Evolutionary conservation across 2,113 vertebrate species (phyloP), one percentile per base, ranked within the genome.

Genomic region (Tychaedon coryphoeus): DNA sequence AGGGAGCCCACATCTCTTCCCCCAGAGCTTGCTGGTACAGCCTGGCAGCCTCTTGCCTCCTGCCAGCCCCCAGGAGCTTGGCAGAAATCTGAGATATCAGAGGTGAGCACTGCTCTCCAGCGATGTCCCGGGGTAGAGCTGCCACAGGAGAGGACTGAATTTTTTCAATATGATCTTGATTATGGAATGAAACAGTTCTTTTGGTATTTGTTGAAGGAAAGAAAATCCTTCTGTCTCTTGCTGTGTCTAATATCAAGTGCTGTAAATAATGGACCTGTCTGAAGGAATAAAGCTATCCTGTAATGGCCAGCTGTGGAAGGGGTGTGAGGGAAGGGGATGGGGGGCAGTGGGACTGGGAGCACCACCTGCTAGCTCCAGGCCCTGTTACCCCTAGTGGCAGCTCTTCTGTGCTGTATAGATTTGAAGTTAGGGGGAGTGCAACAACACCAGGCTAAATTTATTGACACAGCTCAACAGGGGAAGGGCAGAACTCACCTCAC

Each of bases 201-300:
- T 86, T 75, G 23, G 53, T 95, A 94, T 89, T 87, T 92, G 83
- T 94, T 69, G 90, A 97, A 94, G 70, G 88, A 84, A 84, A 65
- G 56, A 84, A 94, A 89, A 81, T 34, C 78, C 89, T 95, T 86
- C 85, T 61, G 53, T 93, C 61, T 90, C 38, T 95, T 93, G 89
- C 84, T 34, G 45, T 94, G 89, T 95, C 83, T 74, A 3, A 73
- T 82, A 87, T 51, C 92, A 95, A 84, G 77, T 57, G 69, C 93
- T 98, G 96, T 98, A 98, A 96, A 97, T 97, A 98, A 57, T 62
- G 84, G 91, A 94, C 94, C 57, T 92, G 66, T 88, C 88, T 93
- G 95, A 97, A 92, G 88, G 90, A 98, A 98, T 98, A 98, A 98
- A 98, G 95, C 66, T 96, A 79, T 83, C 82, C 57, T 60, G 54